Evolutionary conservation across 2,113 vertebrate species (phyloP), one percentile per base, ranked within the genome.

Genomic region (Potamarius usumacintae): DNA sequence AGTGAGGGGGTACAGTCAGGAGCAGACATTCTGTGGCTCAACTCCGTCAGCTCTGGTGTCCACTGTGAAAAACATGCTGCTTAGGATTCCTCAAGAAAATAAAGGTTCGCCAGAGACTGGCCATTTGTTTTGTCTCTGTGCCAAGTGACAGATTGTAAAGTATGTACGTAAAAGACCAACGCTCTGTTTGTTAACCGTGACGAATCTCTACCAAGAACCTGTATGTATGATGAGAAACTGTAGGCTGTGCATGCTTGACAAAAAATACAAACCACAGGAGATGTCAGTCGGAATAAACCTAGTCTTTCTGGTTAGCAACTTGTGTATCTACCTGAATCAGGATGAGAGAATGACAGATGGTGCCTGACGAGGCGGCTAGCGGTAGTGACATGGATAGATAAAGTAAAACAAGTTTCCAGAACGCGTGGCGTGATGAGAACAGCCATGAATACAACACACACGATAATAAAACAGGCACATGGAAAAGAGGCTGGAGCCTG

Each of bases 201-300:
- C 14, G 30, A 77, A 83, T 83, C 18, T 76, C 81, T 53, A 77
- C 42, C 42, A 34, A 77, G 55, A 0, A 81, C 78, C 78, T 81
- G 30, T 42, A 42, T 69, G 71, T 58, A 67, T 42, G 42, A n/a
- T 62, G 78, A 74, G 85, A 11, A 71, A 83, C 52, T 7, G 48
- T 20, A 74, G 4, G 34, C 50, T 86, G 34, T 50, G 77, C 89
- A 90, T 90, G 89, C 85, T 84, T 82, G 18, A 83, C 62, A 42
- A 69, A 85, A 58, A 84, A 63, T 50, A 42, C 88, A 34, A 83
- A 77, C 53, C 57, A 53, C 57, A 67, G 55, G 50, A 53, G 27
- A 25, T 22, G 10, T 48, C 83, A 77, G 80, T 53, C 53, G 42
- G 71, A 85, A 83, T 74, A 57, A 69, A 78, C 76, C 1, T 17